These are phyloP conservation scores for Calephelis perditalis DNA, from an alignment of 2,888 invertebrate species.

Conservation along the genomic window DNA sequence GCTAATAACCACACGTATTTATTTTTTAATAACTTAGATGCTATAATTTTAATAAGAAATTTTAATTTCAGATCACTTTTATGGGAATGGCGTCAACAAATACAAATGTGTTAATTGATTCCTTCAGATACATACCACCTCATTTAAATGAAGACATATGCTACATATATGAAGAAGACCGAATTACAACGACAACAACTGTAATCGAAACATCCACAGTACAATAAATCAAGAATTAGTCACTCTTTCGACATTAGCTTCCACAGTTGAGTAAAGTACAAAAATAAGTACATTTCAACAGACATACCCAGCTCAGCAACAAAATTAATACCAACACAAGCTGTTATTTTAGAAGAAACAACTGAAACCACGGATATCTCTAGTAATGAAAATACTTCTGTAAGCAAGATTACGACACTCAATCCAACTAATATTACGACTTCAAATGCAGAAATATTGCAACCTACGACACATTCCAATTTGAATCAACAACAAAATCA, in stretches of 20 bases:
- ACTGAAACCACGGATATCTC: not conserved
- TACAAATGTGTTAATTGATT: constrained; percentile 29
- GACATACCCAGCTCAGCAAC: not conserved
- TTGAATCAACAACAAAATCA: not conserved
- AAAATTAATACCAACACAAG: not conserved
- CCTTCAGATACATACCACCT: constrained; percentile 32
- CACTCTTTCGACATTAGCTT: not conserved
- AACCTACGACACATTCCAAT: not conserved
- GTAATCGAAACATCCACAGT: not conserved
- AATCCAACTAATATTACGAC: not conserved
- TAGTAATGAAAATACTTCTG: not conserved
- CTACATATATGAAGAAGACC: not conserved
- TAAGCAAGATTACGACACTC: not conserved
- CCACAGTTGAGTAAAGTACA: not conserved
- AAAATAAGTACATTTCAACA: not conserved
- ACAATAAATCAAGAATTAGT: not conserved
- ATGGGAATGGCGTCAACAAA: constrained; percentile 25
- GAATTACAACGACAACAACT: not conserved
- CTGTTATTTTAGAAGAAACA: not conserved
- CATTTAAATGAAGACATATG: constrained; percentile 17
- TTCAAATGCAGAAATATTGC: not conserved
- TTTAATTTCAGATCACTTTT: constrained; percentile 29
- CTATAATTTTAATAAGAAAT: too few species aligned
- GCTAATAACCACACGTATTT: too few species aligned
- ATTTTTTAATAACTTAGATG: too few species aligned